Conservation (phyloP, 2,797 vertebrate genomes). For the Propithecus deckenii region DNA sequence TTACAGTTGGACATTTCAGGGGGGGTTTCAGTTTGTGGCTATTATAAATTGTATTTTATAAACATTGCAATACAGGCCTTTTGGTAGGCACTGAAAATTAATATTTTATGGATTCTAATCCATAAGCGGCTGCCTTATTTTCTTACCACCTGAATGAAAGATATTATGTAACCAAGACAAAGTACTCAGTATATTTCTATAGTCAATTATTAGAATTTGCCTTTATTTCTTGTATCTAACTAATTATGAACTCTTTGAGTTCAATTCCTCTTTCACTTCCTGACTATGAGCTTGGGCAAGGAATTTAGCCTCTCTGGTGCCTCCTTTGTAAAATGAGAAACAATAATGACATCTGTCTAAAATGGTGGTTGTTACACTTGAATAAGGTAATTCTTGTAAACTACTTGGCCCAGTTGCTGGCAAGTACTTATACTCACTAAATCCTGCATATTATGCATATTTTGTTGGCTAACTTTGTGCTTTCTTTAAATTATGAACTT, state of each 20-base stretch:
- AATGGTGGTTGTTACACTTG: background rate
- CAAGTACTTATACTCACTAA: background rate
- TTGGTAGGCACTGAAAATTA: background rate
- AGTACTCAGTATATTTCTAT: background rate
- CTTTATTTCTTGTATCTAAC: background rate
- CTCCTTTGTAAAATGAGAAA: background rate
- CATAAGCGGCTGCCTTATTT: background rate
- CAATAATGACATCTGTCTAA: background rate
- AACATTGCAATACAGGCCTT: background rate
- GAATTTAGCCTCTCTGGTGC: background rate
- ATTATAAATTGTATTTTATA: background rate
- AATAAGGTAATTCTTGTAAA: background rate
- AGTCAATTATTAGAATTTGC: background rate
- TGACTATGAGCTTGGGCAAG: background rate
- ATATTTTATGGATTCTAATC: background rate
- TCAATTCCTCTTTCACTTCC: background rate
- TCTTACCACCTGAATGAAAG: background rate
- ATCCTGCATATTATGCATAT: background rate
- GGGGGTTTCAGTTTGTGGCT: background rate
- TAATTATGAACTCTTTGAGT: background rate
- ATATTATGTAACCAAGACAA: background rate
- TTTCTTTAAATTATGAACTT: background rate
- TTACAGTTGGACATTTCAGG: background rate
- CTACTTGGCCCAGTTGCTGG: background rate
- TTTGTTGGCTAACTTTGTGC: background rate